Evolutionary conservation across 2,113 vertebrate genomes (phyloP), one percentile per base, ranked within the genome.

Genomic region (Tonatia bakeri): DNA sequence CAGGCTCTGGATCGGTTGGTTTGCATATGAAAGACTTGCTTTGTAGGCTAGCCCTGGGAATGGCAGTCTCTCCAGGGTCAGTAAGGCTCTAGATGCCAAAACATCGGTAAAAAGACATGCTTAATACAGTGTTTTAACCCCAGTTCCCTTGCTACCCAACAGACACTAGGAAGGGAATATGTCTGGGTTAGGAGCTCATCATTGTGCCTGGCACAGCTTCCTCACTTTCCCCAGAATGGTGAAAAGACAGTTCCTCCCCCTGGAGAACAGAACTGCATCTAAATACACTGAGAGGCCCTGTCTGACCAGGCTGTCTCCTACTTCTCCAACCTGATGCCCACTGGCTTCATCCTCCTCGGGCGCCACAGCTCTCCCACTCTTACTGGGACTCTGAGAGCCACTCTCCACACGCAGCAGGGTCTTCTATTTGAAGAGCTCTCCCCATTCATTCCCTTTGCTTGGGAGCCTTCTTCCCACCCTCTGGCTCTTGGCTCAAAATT

Each of bases 81-180:
- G 7, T 47, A 36, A 80, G 52, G n/a, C 65, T 45, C 84, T 26
- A 36, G 43, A 56, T 56, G 22, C 20, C 22, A 67, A 81, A 64
- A 47, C 28, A 70, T 54, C 45, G 47, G 26, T 20, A 24, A 54
- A 52, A 61, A 79, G 59, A 45, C 8, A 24, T 0, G 7, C 47
- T 47, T 22, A n/a, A 31, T 36, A 16, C 16, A 36, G 20, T 61
- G 26, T 31, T 31, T 79, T 7, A 76, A 13, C 15, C 26, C 54
- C 54, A 61, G 43, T n/a, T 73, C 24, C 82, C 75, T 84, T 75
- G 56, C 56, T 75, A 81, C 61, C 45, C 72, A 64, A n/a, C 20
- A 87, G 31, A 93, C 20, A 19, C 19, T 56, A 22, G n/a, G 28
- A 43, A 80, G 14, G 17, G 43, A 40, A 12, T 9, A 17, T 12